Conservation (phyloP, 2,113 vertebrate species). For the Sebastes schlegelii region DNA sequence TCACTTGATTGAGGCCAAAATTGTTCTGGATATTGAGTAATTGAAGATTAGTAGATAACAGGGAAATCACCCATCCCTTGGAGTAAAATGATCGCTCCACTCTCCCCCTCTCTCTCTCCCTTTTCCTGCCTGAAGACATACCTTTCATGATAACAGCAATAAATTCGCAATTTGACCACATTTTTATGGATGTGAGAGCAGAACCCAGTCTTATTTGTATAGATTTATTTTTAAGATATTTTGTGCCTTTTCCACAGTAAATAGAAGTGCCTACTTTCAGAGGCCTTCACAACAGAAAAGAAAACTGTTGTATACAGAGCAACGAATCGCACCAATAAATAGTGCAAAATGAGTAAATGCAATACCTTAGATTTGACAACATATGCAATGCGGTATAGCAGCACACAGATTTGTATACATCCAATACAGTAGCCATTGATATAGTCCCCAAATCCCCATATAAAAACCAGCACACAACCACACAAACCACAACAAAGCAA, state of each 20-base stretch:
- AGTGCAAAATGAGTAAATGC: neutral
- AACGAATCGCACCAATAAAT: neutral
- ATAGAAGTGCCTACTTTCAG: conserved; percentile 25
- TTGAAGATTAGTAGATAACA: conserved; percentile 80
- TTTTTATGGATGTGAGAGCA: conserved; percentile 41
- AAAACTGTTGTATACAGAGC: neutral
- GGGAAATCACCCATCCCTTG: conserved; percentile 59
- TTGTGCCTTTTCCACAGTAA: neutral
- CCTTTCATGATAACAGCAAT: conserved; percentile 49
- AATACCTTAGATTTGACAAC: neutral
- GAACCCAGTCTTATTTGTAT: conserved; percentile 37
- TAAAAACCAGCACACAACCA: neutral
- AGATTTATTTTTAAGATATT: conserved; percentile 24
- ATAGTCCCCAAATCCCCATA: neutral
- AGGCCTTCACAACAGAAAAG: conserved; percentile 1
- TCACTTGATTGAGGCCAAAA: conserved; percentile 75
- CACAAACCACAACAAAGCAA: neutral
- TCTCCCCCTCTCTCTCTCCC: neutral
- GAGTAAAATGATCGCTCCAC: conserved; percentile 58
- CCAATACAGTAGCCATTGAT: neutral
- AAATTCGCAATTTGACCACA: conserved; percentile 53
- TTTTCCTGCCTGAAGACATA: conserved; percentile 35
- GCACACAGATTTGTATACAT: neutral
- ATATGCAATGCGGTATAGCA: neutral
- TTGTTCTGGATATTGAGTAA: conserved; percentile 78